Evolutionary conservation across 2,113 vertebrate species (phyloP).

Genomic region (Macrotus californicus): DNA sequence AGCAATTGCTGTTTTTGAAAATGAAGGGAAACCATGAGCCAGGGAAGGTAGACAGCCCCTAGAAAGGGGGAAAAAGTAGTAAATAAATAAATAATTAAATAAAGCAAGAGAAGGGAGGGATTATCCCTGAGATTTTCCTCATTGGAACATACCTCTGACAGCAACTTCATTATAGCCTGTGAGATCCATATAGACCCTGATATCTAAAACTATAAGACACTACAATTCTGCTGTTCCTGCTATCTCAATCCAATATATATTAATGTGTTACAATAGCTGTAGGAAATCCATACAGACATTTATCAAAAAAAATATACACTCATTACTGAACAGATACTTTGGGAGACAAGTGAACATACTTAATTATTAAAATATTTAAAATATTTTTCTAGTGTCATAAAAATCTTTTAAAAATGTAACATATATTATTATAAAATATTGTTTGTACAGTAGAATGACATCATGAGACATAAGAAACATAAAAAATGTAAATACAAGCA

Average conservation of each 20-base stretch:
- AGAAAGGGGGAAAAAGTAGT: not conserved
- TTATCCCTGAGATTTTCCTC: rapidly evolving
- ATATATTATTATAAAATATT: not conserved
- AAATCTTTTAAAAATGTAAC: not conserved
- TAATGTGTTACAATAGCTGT: not conserved
- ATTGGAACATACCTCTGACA: not conserved
- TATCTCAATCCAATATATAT: not conserved
- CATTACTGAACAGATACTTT: not conserved
- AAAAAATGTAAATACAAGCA: not conserved
- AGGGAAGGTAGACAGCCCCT: not conserved
- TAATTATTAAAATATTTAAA: not conserved
- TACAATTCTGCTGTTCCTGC: not conserved
- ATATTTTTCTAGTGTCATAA: not conserved
- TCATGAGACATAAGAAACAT: not conserved
- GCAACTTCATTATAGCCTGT: not conserved
- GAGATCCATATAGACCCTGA: not conserved
- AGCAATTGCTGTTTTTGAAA: not conserved
- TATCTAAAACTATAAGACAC: not conserved
- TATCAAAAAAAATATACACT: not conserved
- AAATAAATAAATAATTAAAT: no score
- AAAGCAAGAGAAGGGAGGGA: no score
- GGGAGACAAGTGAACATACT: not conserved
- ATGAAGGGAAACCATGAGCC: not conserved
- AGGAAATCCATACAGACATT: not conserved
- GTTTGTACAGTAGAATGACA: not conserved